These are phyloP conservation scores for Anhinga anhinga DNA, from an alignment of 2,113 vertebrate genomes.

Conservation along the genomic window DNA sequence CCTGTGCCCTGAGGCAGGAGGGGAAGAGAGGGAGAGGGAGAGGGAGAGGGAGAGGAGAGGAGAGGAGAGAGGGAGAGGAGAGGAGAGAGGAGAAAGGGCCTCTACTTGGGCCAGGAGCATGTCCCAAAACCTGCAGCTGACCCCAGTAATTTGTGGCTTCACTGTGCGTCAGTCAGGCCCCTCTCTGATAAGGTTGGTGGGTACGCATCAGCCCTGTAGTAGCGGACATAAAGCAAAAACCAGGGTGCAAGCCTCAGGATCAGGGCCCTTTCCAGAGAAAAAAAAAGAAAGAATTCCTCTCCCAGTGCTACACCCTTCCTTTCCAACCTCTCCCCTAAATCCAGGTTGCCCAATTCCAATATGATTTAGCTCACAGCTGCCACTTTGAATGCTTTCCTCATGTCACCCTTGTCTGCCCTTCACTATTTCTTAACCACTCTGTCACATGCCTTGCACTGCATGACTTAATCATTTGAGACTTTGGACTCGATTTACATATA, in stretches of 20 bases:
- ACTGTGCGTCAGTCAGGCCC: neutral
- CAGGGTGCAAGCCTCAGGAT: neutral
- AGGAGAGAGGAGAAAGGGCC: neutral
- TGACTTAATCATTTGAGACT: slow-evolving; percentile 17
- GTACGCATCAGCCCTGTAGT: neutral
- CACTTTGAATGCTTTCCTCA: slow-evolving; percentile 11
- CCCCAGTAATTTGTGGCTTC: neutral
- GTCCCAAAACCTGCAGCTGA: neutral
- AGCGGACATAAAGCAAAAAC: neutral
- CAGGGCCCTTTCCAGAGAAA: neutral
- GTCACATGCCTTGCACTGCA: slow-evolving; percentile 1
- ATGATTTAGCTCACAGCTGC: slow-evolving; percentile 16
- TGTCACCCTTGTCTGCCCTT: slow-evolving; percentile 14
- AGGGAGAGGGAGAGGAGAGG: no score
- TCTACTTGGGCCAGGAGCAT: neutral
- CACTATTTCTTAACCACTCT: neutral
- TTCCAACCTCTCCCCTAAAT: slow-evolving; percentile 56
- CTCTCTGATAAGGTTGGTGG: neutral
- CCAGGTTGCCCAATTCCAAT: slow-evolving; percentile 34
- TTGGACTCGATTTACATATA: slow-evolving; percentile 33
- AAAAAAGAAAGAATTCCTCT: neutral
- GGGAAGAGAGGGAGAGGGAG: no score
- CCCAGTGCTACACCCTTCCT: slow-evolving; percentile 22
- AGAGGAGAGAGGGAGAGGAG: neutral
- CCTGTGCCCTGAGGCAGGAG: neutral